Evolutionary conservation across 2,113 vertebrate genomes (phyloP).

Genomic region (Anguilla rostrata): DNA sequence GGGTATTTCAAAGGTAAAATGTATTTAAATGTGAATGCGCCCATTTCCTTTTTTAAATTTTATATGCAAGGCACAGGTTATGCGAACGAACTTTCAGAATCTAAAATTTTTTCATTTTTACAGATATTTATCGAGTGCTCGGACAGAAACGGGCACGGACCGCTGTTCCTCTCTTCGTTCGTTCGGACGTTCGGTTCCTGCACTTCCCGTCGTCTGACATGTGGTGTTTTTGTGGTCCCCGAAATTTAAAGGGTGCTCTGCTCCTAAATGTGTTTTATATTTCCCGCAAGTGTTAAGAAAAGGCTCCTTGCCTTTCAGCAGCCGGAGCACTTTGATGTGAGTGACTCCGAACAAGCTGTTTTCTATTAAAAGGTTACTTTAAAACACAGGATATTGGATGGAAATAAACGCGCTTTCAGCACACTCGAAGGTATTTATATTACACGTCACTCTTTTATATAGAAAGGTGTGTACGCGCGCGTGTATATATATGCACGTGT

Average conservation of each 20-base stretch:
- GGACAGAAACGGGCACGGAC: neutral
- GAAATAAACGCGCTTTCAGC: constrained; percentile 29
- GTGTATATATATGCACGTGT: too few species aligned
- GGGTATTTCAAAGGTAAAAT: too few species aligned
- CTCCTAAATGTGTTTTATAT: constrained; percentile 1
- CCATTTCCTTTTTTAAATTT: too few species aligned
- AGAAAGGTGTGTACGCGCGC: constrained; percentile 12
- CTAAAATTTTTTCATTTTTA: too few species aligned
- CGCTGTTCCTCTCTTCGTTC: neutral
- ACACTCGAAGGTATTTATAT: constrained; percentile 27
- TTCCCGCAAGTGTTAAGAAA: neutral
- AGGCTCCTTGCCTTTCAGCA: neutral
- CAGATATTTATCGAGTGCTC: neutral
- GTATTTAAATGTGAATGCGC: too few species aligned
- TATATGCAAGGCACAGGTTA: too few species aligned
- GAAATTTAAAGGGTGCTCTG: neutral
- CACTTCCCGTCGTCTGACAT: neutral
- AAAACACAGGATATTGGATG: constrained; percentile 19
- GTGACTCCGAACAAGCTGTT: constrained; percentile 15
- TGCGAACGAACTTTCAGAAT: too few species aligned
- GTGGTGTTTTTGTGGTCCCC: neutral
- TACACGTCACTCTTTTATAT: constrained; percentile 10
- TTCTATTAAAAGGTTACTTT: constrained; percentile 28
- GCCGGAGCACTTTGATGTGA: neutral
- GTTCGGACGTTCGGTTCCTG: neutral